Conservation (phyloP, 2,888 invertebrate species). For the Torymus auratus region DNA sequence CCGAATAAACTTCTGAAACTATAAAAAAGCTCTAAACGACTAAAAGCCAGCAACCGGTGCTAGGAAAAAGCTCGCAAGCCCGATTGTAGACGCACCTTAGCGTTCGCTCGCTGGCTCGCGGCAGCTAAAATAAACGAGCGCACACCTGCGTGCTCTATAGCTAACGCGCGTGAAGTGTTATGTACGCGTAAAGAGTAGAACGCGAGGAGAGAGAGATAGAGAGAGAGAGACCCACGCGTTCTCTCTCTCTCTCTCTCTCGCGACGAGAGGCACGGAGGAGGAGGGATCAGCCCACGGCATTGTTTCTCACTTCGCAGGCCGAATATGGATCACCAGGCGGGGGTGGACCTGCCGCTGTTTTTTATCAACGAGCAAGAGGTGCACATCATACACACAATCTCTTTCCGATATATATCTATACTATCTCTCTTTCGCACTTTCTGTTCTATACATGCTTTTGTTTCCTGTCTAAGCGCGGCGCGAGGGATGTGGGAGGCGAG, state of each 20-base stretch:
- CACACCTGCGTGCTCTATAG: conserved; percentile 1
- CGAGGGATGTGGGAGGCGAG: too few species aligned
- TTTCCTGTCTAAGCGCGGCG: neutral
- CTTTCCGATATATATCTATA: conserved; percentile 4
- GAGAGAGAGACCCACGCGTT: neutral
- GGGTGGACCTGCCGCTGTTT: conserved; percentile 46
- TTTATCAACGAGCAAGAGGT: conserved; percentile 48
- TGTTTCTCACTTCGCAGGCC: conserved; percentile 4
- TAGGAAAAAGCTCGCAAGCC: conserved; percentile 21
- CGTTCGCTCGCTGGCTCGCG: neutral
- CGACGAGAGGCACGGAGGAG: neutral
- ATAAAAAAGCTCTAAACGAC: too few species aligned
- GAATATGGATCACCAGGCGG: conserved; percentile 47
- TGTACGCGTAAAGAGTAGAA: too few species aligned
- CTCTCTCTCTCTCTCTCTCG: neutral
- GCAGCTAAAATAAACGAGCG: neutral
- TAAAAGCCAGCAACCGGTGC: conserved; percentile 45
- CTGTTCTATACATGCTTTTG: neutral
- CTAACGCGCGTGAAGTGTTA: too few species aligned
- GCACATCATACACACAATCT: conserved; percentile 1
- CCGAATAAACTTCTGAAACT: too few species aligned
- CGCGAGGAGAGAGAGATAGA: too few species aligned
- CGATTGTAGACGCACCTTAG: conserved; percentile 35
- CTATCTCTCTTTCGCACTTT: neutral
- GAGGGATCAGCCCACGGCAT: conserved; percentile 20